Conservation (phyloP, 1,140 invertebrate genomes). For the Microvelia longipes region DNA sequence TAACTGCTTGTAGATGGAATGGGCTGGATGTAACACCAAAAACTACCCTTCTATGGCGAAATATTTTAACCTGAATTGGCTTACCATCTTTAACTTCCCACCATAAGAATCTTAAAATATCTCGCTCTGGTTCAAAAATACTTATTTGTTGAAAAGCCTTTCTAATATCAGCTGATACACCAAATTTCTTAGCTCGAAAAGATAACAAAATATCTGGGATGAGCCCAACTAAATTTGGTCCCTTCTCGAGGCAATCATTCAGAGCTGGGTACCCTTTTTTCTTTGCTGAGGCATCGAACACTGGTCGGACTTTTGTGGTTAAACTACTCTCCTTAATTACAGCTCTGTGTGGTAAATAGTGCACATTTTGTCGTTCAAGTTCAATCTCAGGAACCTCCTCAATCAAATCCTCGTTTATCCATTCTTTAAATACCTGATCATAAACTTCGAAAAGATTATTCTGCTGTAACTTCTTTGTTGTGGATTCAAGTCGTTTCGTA, state of each 20-base stretch:
- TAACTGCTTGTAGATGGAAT: conserved; percentile 1
- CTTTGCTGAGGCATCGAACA: not conserved
- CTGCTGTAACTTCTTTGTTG: conserved; percentile 3
- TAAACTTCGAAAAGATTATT: not conserved
- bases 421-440: not conserved
- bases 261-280: not conserved
- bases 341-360: conserved; percentile 6
- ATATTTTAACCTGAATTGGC: not conserved
- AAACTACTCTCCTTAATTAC: conserved; percentile 2
- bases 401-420: not conserved
- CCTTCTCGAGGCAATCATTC: conserved; percentile 8
- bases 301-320: not conserved
- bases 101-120: not conserved
- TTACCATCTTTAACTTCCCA: not conserved
- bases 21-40: conserved; percentile 9
- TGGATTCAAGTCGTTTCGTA: not conserved
- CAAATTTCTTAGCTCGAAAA: not conserved
- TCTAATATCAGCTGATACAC: not conserved
- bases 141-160: too few relatives aligned
- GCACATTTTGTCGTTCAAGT: not conserved
- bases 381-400: not conserved
- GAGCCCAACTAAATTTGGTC: conserved; percentile 2
- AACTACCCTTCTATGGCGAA: conserved; percentile 7
- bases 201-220: conserved; percentile 5
- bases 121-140: not conserved